Evolutionary conservation across 2,888 invertebrate species (phyloP).

Genomic region (Syrista parreyssii): DNA sequence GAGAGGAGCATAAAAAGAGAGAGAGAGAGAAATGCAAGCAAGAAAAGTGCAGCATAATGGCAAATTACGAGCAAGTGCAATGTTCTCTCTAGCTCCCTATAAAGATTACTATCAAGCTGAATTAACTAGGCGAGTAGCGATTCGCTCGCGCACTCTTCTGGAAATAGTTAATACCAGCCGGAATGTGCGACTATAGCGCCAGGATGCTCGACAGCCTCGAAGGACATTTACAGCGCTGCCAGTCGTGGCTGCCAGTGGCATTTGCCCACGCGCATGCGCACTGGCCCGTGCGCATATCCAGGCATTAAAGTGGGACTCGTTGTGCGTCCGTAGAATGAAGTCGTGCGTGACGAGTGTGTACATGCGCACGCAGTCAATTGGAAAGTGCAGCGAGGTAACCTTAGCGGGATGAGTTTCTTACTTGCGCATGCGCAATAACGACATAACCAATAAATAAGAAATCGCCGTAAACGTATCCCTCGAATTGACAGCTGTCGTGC

Average conservation of each 20-base stretch:
- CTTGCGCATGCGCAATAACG: background rate
- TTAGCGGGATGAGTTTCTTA: background rate
- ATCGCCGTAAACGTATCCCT: background rate
- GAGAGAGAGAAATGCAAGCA: conserved; percentile 11
- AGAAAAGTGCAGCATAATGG: background rate
- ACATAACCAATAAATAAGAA: background rate
- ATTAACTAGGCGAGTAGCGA: background rate
- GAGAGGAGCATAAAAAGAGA: conserved; percentile 13
- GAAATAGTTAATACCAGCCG: background rate
- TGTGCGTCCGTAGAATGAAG: background rate
- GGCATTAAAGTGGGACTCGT: background rate
- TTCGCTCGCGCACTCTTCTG: background rate
- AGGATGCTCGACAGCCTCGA: background rate
- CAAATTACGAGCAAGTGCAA: background rate
- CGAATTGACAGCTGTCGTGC: background rate
- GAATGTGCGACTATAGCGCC: background rate
- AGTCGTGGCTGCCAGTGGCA: background rate
- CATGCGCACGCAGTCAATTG: background rate
- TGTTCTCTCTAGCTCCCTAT: background rate
- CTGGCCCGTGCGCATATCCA: background rate
- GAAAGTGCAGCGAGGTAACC: background rate
- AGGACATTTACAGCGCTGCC: background rate
- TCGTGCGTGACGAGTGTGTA: background rate
- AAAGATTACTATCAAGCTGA: background rate
- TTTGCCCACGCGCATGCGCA: background rate